Conservation (phyloP, 2,113 vertebrate species). For the Euleptes europaea region DNA sequence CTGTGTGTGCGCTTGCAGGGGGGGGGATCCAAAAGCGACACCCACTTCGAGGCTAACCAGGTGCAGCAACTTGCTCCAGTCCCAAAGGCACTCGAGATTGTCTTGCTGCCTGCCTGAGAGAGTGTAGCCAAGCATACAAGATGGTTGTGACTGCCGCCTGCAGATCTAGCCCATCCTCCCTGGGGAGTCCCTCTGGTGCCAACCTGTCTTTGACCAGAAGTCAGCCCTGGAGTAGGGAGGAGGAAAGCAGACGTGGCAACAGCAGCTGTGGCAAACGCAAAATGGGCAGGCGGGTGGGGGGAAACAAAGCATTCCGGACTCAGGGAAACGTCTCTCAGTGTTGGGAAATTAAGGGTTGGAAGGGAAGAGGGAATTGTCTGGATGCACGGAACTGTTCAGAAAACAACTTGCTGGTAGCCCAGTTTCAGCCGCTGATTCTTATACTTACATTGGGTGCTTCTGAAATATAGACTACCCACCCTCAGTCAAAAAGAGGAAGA, state of each 20-base stretch:
- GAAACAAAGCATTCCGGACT: not conserved
- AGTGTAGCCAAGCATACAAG: slow-evolving; percentile 14
- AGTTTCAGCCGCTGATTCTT: not conserved
- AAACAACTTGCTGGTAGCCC: too few species aligned
- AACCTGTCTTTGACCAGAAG: slow-evolving; percentile 16
- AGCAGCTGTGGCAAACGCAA: not conserved
- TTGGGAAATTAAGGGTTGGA: not conserved
- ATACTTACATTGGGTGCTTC: rapidly evolving
- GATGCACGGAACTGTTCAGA: not conserved
- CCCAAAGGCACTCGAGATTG: slow-evolving; percentile 45
- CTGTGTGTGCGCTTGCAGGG: too few species aligned
- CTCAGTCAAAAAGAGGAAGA: not conserved
- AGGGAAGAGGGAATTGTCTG: not conserved
- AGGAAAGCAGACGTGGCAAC: not conserved
- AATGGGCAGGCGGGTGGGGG: not conserved
- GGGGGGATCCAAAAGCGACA: not conserved
- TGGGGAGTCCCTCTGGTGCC: slow-evolving; percentile 8
- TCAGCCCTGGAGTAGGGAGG: not conserved
- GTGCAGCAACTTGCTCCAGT: slow-evolving; percentile 24
- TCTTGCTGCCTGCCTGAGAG: slow-evolving; percentile 55
- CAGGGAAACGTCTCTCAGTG: too few species aligned
- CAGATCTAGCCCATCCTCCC: slow-evolving; percentile 24
- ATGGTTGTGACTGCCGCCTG: slow-evolving; percentile 15
- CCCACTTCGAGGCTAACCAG: slow-evolving; percentile 41
- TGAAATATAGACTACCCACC: not conserved